These are phyloP conservation scores for Cancer borealis DNA, from an alignment of 2,888 invertebrate species.

Conservation along the genomic window DNA sequence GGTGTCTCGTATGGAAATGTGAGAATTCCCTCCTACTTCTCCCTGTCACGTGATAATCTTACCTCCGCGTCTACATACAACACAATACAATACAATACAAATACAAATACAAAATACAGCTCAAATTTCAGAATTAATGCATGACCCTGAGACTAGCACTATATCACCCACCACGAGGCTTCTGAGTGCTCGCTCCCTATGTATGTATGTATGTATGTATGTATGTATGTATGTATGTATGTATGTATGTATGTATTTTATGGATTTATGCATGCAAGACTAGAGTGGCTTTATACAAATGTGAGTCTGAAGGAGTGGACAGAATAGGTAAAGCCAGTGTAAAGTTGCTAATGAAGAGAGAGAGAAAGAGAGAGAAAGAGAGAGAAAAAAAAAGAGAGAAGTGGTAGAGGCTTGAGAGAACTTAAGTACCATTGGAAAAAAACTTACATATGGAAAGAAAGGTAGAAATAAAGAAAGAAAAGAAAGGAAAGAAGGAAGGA, in stretches of 20 bases:
- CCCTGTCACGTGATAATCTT: background rate
- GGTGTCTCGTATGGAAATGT: background rate
- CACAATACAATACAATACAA: background rate
- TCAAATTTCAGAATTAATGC: background rate
- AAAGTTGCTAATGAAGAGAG: background rate
- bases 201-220: no score
- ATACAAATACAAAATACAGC: background rate
- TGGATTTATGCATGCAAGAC: background rate
- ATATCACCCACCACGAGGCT: background rate
- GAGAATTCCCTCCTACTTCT: background rate
- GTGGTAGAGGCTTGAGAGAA: background rate
- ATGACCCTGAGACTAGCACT: background rate
- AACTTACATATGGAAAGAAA: background rate
- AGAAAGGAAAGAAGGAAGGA: background rate
- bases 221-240: background rate
- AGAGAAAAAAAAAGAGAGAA: slow-evolving; percentile 13
- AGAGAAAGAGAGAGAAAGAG: slow-evolving; percentile 20
- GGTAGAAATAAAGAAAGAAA: background rate
- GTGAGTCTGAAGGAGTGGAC: background rate
- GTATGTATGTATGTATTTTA: no score
- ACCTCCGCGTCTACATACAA: no score
- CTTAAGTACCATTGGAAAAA: background rate
- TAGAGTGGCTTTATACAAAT: background rate
- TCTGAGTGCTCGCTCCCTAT: background rate
- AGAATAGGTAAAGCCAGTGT: background rate